A percentile compares a stretch with the other conserved stretches of the same genome.
phyloP scores from a whole-genome alignment of 2,888 invertebrate genomes.

The Epinotia nisella region DNA sequence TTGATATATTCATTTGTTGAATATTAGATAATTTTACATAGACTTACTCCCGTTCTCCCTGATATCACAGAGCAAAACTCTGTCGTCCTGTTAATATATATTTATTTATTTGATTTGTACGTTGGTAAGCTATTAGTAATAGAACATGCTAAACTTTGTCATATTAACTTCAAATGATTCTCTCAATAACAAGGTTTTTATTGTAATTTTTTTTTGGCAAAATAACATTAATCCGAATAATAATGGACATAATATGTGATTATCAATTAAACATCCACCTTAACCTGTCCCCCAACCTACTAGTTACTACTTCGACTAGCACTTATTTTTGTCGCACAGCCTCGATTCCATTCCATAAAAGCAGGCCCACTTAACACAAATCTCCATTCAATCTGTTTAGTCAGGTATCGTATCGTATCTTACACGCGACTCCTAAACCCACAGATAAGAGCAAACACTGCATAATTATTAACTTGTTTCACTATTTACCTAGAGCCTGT shows the following conservation, averaged over 20 bases:
- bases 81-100: too few species aligned
- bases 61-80: too few species aligned
- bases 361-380: background rate
- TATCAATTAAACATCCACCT: too few species aligned
- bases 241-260: background rate
- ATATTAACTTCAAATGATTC: too few species aligned
- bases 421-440: constrained; percentile 16
- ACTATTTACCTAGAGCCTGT: constrained; percentile 15
- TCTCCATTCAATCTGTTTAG: background rate
- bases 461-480: constrained; percentile 21
- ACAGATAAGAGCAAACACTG: constrained; percentile 24
- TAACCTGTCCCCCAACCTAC: background rate
- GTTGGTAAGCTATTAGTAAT: too few species aligned
- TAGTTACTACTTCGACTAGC: background rate
- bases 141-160: too few species aligned
- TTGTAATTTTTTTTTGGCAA: background rate
- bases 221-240: background rate
- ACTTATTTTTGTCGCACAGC: background rate
- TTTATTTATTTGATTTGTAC: too few species aligned
- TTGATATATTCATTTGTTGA: too few species aligned
- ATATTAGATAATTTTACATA: too few species aligned
- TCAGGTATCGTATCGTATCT: too few species aligned
- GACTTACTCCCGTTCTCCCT: too few species aligned
- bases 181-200: too few species aligned
- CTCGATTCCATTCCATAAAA: background rate